Conservation (phyloP, 2,888 invertebrate species). For the Mesoligia furuncula region DNA sequence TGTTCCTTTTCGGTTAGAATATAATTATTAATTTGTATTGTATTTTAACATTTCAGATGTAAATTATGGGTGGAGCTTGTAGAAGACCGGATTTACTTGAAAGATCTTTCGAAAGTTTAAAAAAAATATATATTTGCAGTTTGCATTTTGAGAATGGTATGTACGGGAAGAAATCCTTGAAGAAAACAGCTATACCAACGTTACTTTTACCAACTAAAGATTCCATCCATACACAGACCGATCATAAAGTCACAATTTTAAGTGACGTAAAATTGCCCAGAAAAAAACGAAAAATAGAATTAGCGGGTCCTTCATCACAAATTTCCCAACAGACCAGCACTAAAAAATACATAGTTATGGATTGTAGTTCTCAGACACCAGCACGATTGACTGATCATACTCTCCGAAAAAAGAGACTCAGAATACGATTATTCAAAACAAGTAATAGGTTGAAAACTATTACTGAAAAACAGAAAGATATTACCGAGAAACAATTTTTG, state of each 20-base stretch:
- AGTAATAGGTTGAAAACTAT: conserved; percentile 4
- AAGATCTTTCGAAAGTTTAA: conserved; percentile 26
- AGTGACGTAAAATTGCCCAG: conserved; percentile 6
- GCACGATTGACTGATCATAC: conserved; percentile 35
- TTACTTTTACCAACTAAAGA: conserved; percentile 33
- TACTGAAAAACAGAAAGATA: conserved; percentile 7
- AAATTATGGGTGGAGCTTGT: conserved; percentile 47
- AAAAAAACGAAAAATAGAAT: conserved; percentile 10
- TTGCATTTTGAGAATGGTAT: conserved; percentile 54
- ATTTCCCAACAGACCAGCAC: too few relatives aligned
- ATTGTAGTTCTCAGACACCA: conserved; percentile 25
- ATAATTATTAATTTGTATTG: neutral
- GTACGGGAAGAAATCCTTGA: conserved; percentile 45
- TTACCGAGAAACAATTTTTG: conserved; percentile 28
- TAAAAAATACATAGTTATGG: conserved; percentile 8
- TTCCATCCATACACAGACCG: conserved; percentile 13
- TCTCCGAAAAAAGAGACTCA: conserved; percentile 24
- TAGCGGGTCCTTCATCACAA: conserved; percentile 14
- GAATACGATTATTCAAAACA: conserved; percentile 1
- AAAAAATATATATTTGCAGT: conserved; percentile 47
- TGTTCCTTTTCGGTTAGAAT: neutral
- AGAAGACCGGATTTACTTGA: conserved; percentile 45
- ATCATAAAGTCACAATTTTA: conserved; percentile 11
- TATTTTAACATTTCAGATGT: conserved; percentile 43
- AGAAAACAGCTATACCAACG: conserved; percentile 55